These are phyloP conservation scores for Plotosus lineatus DNA, from an alignment of 2,113 vertebrate genomes.

Conservation along the genomic window DNA sequence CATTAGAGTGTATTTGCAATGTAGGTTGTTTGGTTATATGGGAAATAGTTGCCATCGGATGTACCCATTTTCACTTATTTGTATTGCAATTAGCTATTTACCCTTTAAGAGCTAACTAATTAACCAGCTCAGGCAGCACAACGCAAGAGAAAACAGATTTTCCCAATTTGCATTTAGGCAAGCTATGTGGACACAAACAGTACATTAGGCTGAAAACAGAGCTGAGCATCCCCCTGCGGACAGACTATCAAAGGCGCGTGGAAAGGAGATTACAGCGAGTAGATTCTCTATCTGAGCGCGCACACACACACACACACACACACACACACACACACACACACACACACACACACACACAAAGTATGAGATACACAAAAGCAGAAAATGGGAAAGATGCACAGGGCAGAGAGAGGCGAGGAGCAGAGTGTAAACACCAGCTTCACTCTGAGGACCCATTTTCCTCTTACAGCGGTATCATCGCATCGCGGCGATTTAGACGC, in stretches of 20 bases:
- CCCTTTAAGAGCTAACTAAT: conserved; percentile 38
- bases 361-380: conserved; percentile 29
- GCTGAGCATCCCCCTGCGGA: conserved; percentile 40
- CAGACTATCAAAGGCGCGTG: conserved; percentile 39
- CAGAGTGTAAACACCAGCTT: conserved; percentile 23
- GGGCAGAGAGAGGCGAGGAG: conserved; percentile 17
- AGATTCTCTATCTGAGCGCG: conserved; percentile 36
- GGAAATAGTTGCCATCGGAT: not conserved
- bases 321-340: not conserved
- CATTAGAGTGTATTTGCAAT: not conserved
- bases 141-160: conserved; percentile 19
- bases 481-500: conserved; percentile 31
- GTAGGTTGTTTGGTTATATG: not conserved
- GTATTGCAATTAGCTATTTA: conserved; percentile 44
- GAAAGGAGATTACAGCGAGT: conserved; percentile 46
- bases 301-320: not conserved
- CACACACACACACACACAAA: not conserved
- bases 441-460: conserved; percentile 44
- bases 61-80: conserved; percentile 36
- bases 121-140: conserved; percentile 24
- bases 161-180: conserved; percentile 34
- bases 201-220: conserved; percentile 37
- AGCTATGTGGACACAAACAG: conserved; percentile 44
- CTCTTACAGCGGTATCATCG: conserved; percentile 23
- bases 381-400: conserved; percentile 33